Evolutionary conservation across 1,140 invertebrate genomes (phyloP).

Genomic region (silkworm (Bombyx mori)): DNA sequence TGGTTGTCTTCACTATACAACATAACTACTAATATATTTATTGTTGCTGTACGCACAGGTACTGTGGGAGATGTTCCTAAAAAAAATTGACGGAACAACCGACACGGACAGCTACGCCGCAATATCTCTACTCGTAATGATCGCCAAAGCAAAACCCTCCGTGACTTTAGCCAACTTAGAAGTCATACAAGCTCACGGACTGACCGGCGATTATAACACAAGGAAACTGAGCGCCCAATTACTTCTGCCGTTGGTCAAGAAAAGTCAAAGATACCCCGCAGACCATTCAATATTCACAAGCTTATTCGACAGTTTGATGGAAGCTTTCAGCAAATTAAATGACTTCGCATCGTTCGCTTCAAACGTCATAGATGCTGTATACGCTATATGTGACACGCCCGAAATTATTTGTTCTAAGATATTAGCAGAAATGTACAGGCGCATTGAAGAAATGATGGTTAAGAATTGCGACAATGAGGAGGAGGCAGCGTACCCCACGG

Average conservation of each 20-base stretch:
- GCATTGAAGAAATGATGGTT: conserved; percentile 61
- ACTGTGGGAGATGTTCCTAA: conserved; percentile 86
- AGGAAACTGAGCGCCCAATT: conserved; percentile 50
- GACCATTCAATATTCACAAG: conserved; percentile 49
- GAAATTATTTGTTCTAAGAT: conserved; percentile 52
- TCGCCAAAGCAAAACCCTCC: conserved; percentile 69
- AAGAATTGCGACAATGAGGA: conserved; percentile 56
- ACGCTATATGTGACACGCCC: conserved; percentile 60
- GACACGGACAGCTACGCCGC: conserved; percentile 78
- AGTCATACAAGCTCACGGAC: conserved; percentile 68
- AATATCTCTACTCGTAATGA: conserved; percentile 82
- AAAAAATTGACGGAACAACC: conserved; percentile 80
- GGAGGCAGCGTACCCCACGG: conserved; percentile 45
- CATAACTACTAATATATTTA: no score
- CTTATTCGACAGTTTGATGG: conserved; percentile 47
- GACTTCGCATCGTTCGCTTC: conserved; percentile 54
- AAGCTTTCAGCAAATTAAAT: conserved; percentile 48
- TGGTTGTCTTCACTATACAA: no score
- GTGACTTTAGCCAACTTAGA: conserved; percentile 71
- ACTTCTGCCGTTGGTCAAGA: conserved; percentile 47
- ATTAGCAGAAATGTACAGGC: conserved; percentile 52
- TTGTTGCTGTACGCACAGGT: conserved; percentile 60
- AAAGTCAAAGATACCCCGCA: conserved; percentile 47
- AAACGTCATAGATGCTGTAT: conserved; percentile 51
- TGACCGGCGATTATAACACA: conserved; percentile 55